phyloP scores from a whole-genome alignment of 2,113 vertebrate genomes.

The Halichoeres trimaculatus region DNA sequence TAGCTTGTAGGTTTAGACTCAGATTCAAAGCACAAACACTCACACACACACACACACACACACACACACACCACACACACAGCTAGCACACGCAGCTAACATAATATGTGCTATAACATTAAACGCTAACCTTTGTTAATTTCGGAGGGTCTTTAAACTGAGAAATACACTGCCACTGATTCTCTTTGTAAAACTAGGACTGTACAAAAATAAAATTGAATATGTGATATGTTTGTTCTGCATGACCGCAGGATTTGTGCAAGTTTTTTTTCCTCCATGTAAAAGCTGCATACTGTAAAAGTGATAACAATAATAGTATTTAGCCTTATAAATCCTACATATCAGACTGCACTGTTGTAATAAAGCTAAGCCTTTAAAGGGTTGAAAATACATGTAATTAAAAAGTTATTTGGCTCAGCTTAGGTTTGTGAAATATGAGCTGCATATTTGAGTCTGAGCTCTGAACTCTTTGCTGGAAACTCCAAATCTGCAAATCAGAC shows the following conservation, averaged over 20 bases:
- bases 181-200: no score
- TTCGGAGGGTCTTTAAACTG: constrained; percentile 30
- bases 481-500: background rate
- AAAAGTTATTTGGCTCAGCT: background rate
- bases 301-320: background rate
- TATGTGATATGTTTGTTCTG: no score
- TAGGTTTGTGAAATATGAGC: background rate
- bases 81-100: constrained; percentile 4
- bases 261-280: background rate
- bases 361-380: background rate
- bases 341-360: background rate
- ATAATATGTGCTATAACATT: constrained; percentile 44
- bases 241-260: background rate
- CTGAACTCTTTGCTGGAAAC: background rate
- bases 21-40: constrained; percentile 6
- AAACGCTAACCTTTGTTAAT: constrained; percentile 59
- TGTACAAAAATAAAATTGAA: no score
- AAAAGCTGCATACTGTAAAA: background rate
- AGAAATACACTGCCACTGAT: no score
- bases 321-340: background rate
- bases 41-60: constrained; percentile 17
- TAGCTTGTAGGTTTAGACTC: background rate
- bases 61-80: constrained; percentile 1
- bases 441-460: background rate
- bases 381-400: background rate